phyloP scores from a whole-genome alignment of 2,113 vertebrate genomes.

The Sciurus niger region DNA sequence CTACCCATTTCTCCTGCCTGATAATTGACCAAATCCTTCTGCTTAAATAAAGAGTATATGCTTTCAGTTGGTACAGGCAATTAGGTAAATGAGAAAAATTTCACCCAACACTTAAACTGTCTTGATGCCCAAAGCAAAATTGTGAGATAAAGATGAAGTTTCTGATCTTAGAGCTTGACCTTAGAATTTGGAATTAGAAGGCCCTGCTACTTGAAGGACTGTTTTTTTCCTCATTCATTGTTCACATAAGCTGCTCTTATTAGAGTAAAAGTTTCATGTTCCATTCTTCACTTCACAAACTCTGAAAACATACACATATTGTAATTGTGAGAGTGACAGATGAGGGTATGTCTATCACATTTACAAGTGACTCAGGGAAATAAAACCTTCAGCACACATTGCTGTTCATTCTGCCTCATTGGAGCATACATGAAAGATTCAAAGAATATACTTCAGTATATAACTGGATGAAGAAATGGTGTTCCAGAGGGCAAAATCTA shows the following conservation, averaged over 20 bases:
- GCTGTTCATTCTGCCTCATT: slow-evolving; percentile 36
- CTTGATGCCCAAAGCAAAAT: not conserved
- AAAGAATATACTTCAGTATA: not conserved
- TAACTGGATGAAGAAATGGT: not conserved
- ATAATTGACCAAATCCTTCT: slow-evolving; percentile 34
- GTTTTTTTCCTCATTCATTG: slow-evolving; percentile 28
- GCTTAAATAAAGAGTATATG: not conserved
- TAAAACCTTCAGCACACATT: not conserved
- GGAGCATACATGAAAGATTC: not conserved
- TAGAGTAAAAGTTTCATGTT: not conserved
- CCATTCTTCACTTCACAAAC: slow-evolving; percentile 2
- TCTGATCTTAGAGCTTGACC: slow-evolving; percentile 15
- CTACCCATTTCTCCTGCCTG: slow-evolving; percentile 6
- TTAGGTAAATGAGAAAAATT: not conserved
- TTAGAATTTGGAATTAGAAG: slow-evolving; percentile 31
- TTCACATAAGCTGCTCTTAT: slow-evolving; percentile 23
- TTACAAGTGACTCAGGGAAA: slow-evolving; percentile 21
- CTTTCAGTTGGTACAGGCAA: slow-evolving; percentile 6
- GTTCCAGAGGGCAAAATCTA: slow-evolving; percentile 30
- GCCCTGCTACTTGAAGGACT: not conserved
- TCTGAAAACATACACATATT: slow-evolving; percentile 19
- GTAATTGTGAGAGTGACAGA: slow-evolving; percentile 48
- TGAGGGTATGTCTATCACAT: not conserved
- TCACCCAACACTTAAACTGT: not conserved
- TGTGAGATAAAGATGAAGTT: not conserved